Evolutionary conservation across 1,140 invertebrate genomes (phyloP), one percentile per base, ranked within the genome.

Genomic region (Chlorops oryzae): DNA sequence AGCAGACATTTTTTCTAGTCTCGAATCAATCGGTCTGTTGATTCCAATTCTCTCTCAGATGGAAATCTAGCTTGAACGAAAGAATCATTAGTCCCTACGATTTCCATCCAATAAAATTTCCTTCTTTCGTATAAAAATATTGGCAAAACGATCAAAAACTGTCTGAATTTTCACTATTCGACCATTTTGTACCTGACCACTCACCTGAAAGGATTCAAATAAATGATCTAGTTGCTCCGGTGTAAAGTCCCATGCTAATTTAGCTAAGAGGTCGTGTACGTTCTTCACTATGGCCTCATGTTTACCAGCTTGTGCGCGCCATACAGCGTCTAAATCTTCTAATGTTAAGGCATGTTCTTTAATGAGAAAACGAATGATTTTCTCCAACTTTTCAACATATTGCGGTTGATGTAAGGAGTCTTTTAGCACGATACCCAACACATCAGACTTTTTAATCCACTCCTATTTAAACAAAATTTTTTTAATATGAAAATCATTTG

Each of bases 321-420:
- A 98, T 40, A 98, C 87, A 13, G 89, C 88, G 70, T 98, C 94
- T 46, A 98, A 77, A 73, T 98, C 94, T 51, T 88, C 84, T 21
- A 92, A 76, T 9, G 92, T 93, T 23, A 98, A 74, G 9, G 92
- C 87, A 60, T 90, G 87, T 71, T 96, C 92, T 76, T 96, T 96
- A 54, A 97, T 96, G 63, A 97, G 87, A 75, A 97, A 98, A 45
- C 94, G 81, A 51, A 97, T 80, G 65, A 98, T 97, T 78, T 97
- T 98, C 66, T 98, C 96, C 57, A 98, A 73, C 65, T 97, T 96
- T 63, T 98, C 96, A 21, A 98, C 96, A 75, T 98, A 98, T 66
- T 95, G 92, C 2, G 94, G 94, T 68, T 98, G 95, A 78, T 98
- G 96, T 35, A 98, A 78, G 10, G 92, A 96, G 75, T 98, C 95